A percentile compares a stretch with the other conserved stretches of the same genome.
phyloP scores from a whole-genome alignment of 2,888 invertebrate genomes.

The Sminthurinus aureus region DNA sequence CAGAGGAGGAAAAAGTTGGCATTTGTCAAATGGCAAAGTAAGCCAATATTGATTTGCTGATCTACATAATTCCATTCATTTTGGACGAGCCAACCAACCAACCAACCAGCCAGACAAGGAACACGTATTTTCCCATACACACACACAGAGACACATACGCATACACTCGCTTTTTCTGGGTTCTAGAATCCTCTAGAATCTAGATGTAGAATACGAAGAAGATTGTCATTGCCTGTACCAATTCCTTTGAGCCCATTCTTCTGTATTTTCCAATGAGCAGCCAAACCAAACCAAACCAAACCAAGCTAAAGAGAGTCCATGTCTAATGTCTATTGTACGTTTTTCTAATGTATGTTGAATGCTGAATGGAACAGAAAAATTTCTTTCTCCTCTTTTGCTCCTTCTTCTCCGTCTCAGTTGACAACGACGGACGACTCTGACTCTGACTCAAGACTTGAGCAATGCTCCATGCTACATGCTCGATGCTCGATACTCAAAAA shows the following conservation, averaged over 20 bases:
- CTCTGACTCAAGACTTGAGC: too few relatives aligned
- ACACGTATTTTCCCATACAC: too few relatives aligned
- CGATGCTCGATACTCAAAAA: neutral
- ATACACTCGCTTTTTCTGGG: too few relatives aligned
- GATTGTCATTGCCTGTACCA: constrained; percentile 34
- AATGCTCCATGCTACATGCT: too few relatives aligned
- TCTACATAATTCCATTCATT: constrained; percentile 42
- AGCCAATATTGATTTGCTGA: constrained; percentile 40
- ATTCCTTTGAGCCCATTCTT: constrained; percentile 32
- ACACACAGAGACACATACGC: too few relatives aligned
- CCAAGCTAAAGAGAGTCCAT: neutral
- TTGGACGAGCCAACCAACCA: constrained; percentile 14
- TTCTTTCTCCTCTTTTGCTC: too few relatives aligned
- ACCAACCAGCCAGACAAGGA: too few relatives aligned
- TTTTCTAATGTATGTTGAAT: constrained; percentile 30
- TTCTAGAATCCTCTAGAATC: too few relatives aligned
- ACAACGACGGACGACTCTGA: too few relatives aligned
- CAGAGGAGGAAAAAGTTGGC: constrained; percentile 31
- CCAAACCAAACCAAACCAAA: neutral
- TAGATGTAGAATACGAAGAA: neutral
- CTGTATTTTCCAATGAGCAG: constrained; percentile 14
- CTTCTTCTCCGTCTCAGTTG: too few relatives aligned
- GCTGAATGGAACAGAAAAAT: constrained; percentile 10
- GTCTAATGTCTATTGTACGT: neutral
- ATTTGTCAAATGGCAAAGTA: constrained; percentile 40